Base-by-base conservation (phyloP, 2,113 vertebrate genomes). In the Labeo catla region DNA sequence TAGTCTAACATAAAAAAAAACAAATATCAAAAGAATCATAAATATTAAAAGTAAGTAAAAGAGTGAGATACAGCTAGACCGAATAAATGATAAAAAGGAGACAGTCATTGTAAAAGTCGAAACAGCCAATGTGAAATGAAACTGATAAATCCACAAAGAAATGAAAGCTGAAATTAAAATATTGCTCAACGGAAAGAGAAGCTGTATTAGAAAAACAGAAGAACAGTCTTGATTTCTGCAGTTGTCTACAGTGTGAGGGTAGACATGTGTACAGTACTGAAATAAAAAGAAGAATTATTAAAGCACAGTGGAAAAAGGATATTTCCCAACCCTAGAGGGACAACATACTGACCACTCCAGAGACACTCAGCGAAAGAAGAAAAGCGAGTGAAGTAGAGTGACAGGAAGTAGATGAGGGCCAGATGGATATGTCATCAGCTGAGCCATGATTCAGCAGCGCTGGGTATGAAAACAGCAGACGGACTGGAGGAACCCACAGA, bases 361-460 rank as follows among this genome's bases (percentile, higher is more conserved):
- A 73, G 50, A 86, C 23, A 28, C 77, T 68, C 78, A 47, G 54
- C 36, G 52, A 88, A 50, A 88, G 77, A 84, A 72, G 63, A 80
- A 54, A 57, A 59, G 82, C 43, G 50, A 82, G 23, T 73, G 47
- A 77, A 47, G 63, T 36, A 50, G 39, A 70, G 12, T n/a, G 88
- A 89, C 82, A 84, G 82, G 82, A 84, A 84, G 68, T 84, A 84
- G 52, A 84, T 73, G 82, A 84, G 36, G 50, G 68, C 68, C 82
- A 84, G 82, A 45, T 73, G 82, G 82, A 74, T 73, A 39, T 43
- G 21, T 74, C 82, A 84, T 84, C 82, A 84, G 49, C 19, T 5
- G 16, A 57, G 21, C 36, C 19, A 6, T 83, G 81, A 83, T 83
- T 83, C 81, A 83, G 81, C 81, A 83, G 65, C 28, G 6, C 47